Evolutionary conservation across 1,140 invertebrate species (phyloP).

Genomic region (Ips typographus): DNA sequence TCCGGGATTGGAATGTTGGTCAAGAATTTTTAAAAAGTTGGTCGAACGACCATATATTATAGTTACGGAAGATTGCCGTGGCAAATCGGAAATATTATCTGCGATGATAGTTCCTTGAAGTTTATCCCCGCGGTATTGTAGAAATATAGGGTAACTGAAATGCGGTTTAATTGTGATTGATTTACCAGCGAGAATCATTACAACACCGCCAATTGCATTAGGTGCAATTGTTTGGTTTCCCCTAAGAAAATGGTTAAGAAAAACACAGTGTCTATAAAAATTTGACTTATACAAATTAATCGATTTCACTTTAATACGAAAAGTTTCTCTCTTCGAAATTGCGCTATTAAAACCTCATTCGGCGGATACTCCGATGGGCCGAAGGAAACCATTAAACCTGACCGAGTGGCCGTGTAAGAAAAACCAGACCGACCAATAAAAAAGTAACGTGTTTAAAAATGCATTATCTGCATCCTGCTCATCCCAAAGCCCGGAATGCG

Average conservation of each 20-base stretch:
- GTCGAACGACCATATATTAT: constrained; percentile 16
- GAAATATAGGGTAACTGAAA: too few relatives aligned
- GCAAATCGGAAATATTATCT: constrained; percentile 13
- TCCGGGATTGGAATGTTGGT: constrained; percentile 26
- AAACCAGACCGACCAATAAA: constrained; percentile 20
- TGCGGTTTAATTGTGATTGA: too few relatives aligned
- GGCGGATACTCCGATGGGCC: background rate
- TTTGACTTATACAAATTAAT: background rate
- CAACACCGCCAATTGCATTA: too few relatives aligned
- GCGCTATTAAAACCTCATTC: constrained; percentile 23
- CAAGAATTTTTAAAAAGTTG: constrained; percentile 24
- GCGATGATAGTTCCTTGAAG: background rate
- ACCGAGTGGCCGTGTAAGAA: constrained; percentile 24
- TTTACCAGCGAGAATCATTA: too few relatives aligned
- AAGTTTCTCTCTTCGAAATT: constrained; percentile 3
- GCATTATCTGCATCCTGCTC: constrained; percentile 35
- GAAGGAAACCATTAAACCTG: constrained; percentile 27
- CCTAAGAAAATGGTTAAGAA: background rate
- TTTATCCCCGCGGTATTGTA: too few relatives aligned
- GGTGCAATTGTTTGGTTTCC: too few relatives aligned
- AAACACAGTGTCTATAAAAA: background rate
- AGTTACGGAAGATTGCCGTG: constrained; percentile 15
- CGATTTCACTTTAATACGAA: constrained; percentile 1
- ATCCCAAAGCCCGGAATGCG: constrained; percentile 18
- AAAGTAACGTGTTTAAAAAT: constrained; percentile 32